These are phyloP conservation scores for Tyto alba DNA, from an alignment of 2,113 vertebrate genomes.

Conservation along the genomic window DNA sequence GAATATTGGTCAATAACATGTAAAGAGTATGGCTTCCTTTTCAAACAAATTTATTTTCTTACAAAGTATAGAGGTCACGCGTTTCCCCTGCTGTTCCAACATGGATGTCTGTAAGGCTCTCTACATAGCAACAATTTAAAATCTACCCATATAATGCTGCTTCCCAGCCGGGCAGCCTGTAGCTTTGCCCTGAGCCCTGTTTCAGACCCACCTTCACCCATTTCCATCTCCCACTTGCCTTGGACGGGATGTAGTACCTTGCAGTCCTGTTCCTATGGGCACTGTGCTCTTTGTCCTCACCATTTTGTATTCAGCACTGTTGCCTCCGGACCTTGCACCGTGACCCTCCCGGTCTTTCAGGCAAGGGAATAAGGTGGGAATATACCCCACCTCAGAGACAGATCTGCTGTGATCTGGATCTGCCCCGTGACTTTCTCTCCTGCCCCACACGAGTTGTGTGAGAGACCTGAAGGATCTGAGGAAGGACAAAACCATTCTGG, in stretches of 20 bases:
- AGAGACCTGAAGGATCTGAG: background rate
- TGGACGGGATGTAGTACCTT: background rate
- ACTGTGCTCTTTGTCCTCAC: background rate
- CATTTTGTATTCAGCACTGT: accelerated
- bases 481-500: background rate
- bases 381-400: background rate
- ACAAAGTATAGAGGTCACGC: background rate
- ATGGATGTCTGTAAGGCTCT: background rate
- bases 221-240: background rate
- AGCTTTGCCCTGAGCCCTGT: background rate
- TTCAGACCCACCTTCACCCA: background rate
- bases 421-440: background rate
- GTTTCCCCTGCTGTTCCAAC: background rate
- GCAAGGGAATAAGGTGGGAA: background rate
- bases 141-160: background rate
- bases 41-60: background rate
- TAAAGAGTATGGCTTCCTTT: background rate
- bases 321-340: background rate
- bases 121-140: background rate
- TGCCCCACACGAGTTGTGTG: background rate
- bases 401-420: accelerated
- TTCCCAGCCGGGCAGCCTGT: background rate
- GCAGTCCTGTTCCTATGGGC: background rate
- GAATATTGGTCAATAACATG: background rate
- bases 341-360: background rate